Base-by-base conservation (phyloP, 2,888 invertebrate species). In the Zele albiditarsus region DNA sequence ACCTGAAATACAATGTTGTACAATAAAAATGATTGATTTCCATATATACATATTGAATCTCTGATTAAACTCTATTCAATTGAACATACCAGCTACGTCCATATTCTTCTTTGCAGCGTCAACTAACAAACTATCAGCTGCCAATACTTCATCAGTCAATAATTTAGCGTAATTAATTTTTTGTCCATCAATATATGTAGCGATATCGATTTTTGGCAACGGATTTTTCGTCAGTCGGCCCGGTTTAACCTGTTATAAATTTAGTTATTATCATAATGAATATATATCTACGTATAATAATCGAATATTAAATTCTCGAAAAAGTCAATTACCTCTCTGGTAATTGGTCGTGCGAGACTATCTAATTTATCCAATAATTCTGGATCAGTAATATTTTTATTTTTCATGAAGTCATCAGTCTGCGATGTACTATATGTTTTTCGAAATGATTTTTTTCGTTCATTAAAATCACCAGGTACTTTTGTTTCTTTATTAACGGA, bases 61-160 rank as follows among this genome's bases (percentile, higher is more conserved):
- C 28, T 69, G 33, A 46, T 28, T 25, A 8, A 66, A 71, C n/a
- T 25, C 2, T 1, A 28, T 58, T 14, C 1, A 74, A 71, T 42
- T 88, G 20, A 53, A 20, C n/a, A 53, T 53, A 92, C 92, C 93
- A 80, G 92, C 92, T 57, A 92, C 90, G 84, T 93, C 92, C 86
- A 90, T 89, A 75, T 93, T 94, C 81, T 94, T 93, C 87, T 96
- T 97, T 10, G 97, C 96, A 73, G 94, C 93, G 87, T 96, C 94
- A 10, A 98, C 93, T 27, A 98, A 90, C 77, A 95, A 91, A 82
- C 94, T 92, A 87, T 98, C 98, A 0, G 96, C 95, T 63, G 95
- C 94, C 75, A 97, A 88, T 49, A 97, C 95, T 90, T 97, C 97
- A 89, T 97, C 96, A 6, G 95, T 95, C 77, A 97, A 90, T 73